Evolutionary conservation across 2,113 vertebrate genomes (phyloP), one percentile per base, ranked within the genome.

Genomic region (Podocnemis expansa): DNA sequence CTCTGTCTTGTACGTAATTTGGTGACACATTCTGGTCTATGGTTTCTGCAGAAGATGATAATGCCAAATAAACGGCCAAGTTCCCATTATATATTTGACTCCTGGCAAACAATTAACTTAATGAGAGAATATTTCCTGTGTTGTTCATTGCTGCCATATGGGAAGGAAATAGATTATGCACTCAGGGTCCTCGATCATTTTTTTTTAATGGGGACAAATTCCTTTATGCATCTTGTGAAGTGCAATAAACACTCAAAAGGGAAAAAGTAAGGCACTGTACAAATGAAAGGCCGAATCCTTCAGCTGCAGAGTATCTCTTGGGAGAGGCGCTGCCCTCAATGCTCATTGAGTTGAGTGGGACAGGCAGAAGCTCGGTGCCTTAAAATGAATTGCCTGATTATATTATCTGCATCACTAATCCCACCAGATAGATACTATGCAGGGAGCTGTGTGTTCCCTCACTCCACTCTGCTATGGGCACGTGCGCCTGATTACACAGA

Each of bases 21-120:
- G 4, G 63, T 67, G 63, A 38, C 8, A 9, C 55, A 19, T 8
- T 80, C 55, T 4, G 5, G 76, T 25, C 2, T 0, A 67, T 9
- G 78, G 21, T 5, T 88, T 49, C 13, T 92, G 75, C 29, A 91
- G 73, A 84, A 73, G 9, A 21, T 49, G n/a, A 4, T 5, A 82
- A 5, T 21, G 34, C 24, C 8, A 89, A 80, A 38, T 1, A 21
- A 89, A 75, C 0, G 0, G 43, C 14, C 21, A 52, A 49, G 5
- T 4, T 78, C 8, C 12, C 2, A 0, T 10, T 81, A 7, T 8
- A 47, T 83, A 79, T 49, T 43, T 41, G 47, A 41, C n/a, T 84
- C 5, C 4, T 27, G 17, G 75, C 27, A 31, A 25, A 29, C 5
- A 55, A 58, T 78, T 38, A 55, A 88, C 58, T 27, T 12, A 80